Conservation (phyloP, 2,888 invertebrate species). For the Conus canariensis region DNA sequence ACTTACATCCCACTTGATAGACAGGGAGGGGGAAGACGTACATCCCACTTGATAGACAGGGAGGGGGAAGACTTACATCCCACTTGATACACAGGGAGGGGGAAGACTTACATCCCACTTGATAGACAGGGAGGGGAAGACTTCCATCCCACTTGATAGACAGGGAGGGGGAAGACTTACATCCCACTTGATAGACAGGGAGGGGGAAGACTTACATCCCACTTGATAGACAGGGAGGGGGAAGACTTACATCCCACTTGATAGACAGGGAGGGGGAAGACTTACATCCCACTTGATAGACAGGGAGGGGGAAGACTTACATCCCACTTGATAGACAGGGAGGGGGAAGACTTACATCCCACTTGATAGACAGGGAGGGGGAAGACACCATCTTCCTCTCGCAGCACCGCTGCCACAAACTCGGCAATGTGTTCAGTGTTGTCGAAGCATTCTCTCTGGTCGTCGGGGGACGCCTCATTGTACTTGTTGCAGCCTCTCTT, state of each 20-base stretch:
- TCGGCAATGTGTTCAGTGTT: slow-evolving; percentile 90
- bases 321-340: too few relatives aligned
- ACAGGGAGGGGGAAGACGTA: neutral
- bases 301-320: too few relatives aligned
- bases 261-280: too few relatives aligned
- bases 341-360: slow-evolving; percentile 54
- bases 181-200: too few relatives aligned
- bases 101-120: too few relatives aligned
- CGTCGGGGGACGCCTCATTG: slow-evolving; percentile 32
- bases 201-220: too few relatives aligned
- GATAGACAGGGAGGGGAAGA: neutral
- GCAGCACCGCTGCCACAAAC: slow-evolving; percentile 91
- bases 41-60: neutral
- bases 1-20: slow-evolving; percentile 33
- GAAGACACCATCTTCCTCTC: slow-evolving; percentile 57
- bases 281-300: too few relatives aligned
- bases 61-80: too few relatives aligned
- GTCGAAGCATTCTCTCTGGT: slow-evolving; percentile 86
- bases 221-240: too few relatives aligned
- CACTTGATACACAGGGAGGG: too few relatives aligned
- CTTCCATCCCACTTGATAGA: too few relatives aligned
- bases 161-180: too few relatives aligned
- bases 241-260: slow-evolving; percentile 54
- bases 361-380: slow-evolving; percentile 54
- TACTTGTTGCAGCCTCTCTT: slow-evolving; percentile 87